Base-by-base conservation (phyloP, 2,888 invertebrate species). In the Brachypalpus laphriformis region DNA sequence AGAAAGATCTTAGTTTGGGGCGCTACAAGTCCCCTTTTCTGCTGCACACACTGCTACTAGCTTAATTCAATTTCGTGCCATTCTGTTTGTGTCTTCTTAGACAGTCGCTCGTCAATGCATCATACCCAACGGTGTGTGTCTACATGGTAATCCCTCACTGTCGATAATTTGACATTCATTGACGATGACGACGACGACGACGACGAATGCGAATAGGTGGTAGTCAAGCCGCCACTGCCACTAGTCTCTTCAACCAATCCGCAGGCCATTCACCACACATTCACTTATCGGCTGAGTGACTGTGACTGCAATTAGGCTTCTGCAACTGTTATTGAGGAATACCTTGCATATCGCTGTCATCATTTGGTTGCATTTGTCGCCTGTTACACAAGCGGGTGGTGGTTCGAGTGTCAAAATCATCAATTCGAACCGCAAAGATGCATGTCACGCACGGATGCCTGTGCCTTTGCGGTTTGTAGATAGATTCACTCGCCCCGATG, bases 131-230 rank as follows among this genome's bases (percentile, higher is more conserved):
- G 63, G 57, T 71, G 76, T 76, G 71, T 66, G 34, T 61, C 70
- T 51, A 40, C 71, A 80, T 70, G 68, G 68, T 75, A 57, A 74
- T 74, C 68, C 68, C 65, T 77, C 74, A 65, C 63, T 47, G 74
- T 83, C 83, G 80, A 83, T 83, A 80, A 83, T 83, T 83, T 83
- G 83, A 80, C 83, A 83, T 75, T 70, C 68, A 74, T 56, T 74
- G 78, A 74, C 72, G 66, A 49, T 47, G 28, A 31, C 54, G 22
- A n/a, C 47, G 11, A 61, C 20, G 22, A 68, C 37, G 63, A 61
- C 54, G 31, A 57, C 22, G 51, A 74, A 74, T 45, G 37, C 61
- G 66, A 76, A 82, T 65, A 76, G 71, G 56, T 71, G 70, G 65
- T 34, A 68, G 68, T 18, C 34, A 70, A 65, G 54, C 65, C 25